phyloP scores from a whole-genome alignment of 2,888 invertebrate genomes.

The Zaprionus bogoriensis region DNA sequence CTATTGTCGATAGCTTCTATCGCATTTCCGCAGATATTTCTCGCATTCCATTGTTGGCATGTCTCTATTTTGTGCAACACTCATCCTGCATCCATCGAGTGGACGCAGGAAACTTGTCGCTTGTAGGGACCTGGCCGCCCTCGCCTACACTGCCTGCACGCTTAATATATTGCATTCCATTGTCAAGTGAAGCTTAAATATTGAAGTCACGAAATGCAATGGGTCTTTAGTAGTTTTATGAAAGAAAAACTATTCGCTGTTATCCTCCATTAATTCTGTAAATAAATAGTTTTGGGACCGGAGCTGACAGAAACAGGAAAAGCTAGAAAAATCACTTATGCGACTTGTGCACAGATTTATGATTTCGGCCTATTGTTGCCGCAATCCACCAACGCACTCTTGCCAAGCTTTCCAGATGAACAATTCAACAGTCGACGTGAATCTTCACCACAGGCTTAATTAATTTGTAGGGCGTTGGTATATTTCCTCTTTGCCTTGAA shows the following conservation, averaged over 20 bases:
- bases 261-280: not conserved
- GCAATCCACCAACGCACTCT: constrained; percentile 16
- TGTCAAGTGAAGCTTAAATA: constrained; percentile 43
- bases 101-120: constrained; percentile 53
- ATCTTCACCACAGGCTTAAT: too few species aligned
- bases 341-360: too few species aligned
- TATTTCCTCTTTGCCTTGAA: too few species aligned
- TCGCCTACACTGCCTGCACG: constrained; percentile 7
- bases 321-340: not conserved
- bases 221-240: not conserved
- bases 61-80: constrained; percentile 40
- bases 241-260: not conserved
- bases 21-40: not conserved
- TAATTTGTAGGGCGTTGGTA: too few species aligned
- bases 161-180: constrained; percentile 44
- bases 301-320: not conserved
- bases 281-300: not conserved
- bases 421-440: not conserved
- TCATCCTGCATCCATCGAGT: constrained; percentile 26
- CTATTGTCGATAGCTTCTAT: constrained; percentile 36
- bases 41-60: constrained; percentile 25
- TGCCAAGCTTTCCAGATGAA: constrained; percentile 18
- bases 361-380: not conserved
- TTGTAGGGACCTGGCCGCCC: not conserved
- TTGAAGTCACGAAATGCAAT: constrained; percentile 15